Evolutionary conservation across 2,113 vertebrate species (phyloP).

Genomic region (Odocoileus virginianus): DNA sequence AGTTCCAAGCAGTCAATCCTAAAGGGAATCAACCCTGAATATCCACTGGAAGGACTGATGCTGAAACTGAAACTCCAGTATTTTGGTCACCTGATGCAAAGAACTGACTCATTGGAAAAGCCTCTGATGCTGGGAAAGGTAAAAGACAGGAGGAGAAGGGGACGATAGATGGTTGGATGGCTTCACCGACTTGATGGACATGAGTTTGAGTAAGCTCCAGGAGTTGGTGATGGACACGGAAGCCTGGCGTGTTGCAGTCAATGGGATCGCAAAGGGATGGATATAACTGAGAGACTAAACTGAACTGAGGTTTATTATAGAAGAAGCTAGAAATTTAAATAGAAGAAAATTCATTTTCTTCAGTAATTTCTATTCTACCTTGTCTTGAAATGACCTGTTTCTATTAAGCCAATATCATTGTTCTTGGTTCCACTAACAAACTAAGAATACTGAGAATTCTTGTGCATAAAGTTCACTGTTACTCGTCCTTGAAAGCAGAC

Average conservation of each 20-base stretch:
- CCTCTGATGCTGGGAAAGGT: background rate
- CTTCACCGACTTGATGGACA: accelerated
- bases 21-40: background rate
- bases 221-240: background rate
- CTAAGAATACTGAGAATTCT: background rate
- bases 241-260: background rate
- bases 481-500: background rate
- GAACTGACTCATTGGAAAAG: background rate
- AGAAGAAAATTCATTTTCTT: background rate
- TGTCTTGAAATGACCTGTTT: background rate
- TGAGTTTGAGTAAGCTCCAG: background rate
- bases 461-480: background rate
- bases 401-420: background rate
- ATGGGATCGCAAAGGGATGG: background rate
- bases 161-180: background rate
- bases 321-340: background rate
- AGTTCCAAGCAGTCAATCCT: background rate
- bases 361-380: background rate
- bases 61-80: background rate
- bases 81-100: background rate
- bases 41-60: background rate
- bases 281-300: background rate
- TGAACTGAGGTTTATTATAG: background rate
- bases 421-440: background rate
- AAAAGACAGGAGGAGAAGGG: background rate